Conservation (phyloP, 2,113 vertebrate species). For the Ranitomeya variabilis region DNA sequence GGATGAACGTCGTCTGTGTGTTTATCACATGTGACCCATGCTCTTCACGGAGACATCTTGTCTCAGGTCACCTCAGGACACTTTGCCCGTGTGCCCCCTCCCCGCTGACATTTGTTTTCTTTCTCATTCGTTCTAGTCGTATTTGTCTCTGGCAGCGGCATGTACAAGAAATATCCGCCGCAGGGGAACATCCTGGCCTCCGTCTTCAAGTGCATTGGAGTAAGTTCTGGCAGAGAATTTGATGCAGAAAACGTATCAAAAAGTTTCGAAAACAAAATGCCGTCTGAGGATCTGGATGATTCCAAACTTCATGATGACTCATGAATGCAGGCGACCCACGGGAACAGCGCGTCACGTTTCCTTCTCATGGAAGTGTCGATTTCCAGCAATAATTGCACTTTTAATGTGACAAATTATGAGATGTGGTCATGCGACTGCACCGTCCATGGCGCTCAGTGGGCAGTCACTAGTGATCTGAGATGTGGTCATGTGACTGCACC, state of each 20-base stretch:
- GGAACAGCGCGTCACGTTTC: too few species aligned
- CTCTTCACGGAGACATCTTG: background rate
- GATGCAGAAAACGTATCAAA: background rate
- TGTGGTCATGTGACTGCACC: too few species aligned
- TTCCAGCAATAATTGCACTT: too few species aligned
- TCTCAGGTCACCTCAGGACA: background rate
- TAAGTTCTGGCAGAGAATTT: slow-evolving; percentile 70
- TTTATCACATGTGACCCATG: background rate
- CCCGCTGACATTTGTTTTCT: background rate
- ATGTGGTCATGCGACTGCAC: too few species aligned
- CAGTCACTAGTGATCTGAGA: too few species aligned
- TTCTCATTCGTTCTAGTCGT: slow-evolving; percentile 75
- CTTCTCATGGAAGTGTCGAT: too few species aligned
- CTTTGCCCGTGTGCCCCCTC: background rate
- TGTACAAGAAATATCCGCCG: slow-evolving; percentile 87
- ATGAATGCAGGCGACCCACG: too few species aligned
- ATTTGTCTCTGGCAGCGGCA: slow-evolving; percentile 85
- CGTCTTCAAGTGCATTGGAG: slow-evolving; percentile 86
- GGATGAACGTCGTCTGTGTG: background rate
- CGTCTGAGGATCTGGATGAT: too few species aligned
- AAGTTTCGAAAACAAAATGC: too few species aligned
- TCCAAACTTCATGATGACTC: too few species aligned
- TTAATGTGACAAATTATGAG: too few species aligned
- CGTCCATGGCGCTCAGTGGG: too few species aligned
- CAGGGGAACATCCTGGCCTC: slow-evolving; percentile 87